Conservation (phyloP, 2,113 vertebrate genomes). For the Sturnira hondurensis region DNA sequence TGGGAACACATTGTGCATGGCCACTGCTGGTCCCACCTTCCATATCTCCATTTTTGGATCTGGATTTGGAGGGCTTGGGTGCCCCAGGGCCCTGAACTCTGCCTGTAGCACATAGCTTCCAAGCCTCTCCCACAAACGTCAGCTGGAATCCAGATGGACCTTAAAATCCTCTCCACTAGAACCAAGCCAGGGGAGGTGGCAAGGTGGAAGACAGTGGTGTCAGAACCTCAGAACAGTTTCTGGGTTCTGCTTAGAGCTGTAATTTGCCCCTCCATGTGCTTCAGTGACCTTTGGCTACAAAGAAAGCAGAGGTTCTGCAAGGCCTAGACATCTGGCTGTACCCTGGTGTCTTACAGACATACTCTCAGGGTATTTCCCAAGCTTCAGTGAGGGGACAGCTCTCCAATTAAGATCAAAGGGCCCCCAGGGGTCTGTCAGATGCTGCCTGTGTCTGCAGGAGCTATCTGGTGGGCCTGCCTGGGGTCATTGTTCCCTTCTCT, state of each 20-base stretch:
- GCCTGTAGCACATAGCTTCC: neutral
- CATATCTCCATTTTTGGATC: neutral
- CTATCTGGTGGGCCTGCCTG: neutral
- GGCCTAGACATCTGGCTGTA: neutral
- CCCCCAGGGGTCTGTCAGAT: neutral
- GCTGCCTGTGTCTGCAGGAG: neutral
- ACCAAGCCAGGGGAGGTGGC: neutral
- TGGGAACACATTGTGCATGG: neutral
- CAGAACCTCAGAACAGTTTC: no score
- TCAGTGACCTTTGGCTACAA: neutral
- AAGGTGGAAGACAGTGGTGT: neutral
- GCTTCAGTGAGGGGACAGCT: neutral
- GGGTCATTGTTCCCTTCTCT: neutral
- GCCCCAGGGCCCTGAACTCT: neutral
- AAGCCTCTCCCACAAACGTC: neutral
- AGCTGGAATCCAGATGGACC: neutral
- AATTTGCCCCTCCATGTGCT: neutral
- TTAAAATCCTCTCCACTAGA: neutral
- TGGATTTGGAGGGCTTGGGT: fast-evolving
- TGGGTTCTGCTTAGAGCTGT: neutral
- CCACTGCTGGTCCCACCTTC: no score
- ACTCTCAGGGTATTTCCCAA: neutral
- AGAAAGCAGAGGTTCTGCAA: neutral
- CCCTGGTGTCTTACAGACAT: neutral
- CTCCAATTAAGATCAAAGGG: neutral